Evolutionary conservation across 2,113 vertebrate genomes (phyloP).

Genomic region (Eublepharis macularius): DNA sequence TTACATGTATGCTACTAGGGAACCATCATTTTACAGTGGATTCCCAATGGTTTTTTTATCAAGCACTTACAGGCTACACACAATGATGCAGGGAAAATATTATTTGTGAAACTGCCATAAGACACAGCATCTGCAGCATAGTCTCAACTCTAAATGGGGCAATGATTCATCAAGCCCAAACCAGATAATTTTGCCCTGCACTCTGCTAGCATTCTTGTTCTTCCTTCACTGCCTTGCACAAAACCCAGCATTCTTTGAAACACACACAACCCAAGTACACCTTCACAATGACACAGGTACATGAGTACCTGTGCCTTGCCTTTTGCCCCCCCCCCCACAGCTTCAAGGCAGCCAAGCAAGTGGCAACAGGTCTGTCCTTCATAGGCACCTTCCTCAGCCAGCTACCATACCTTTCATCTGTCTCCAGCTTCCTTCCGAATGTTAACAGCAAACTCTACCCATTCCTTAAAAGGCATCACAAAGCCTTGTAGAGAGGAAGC

Average conservation of each 20-base stretch:
- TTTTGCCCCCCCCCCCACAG: too few relatives aligned
- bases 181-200: background rate
- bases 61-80: background rate
- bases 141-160: background rate
- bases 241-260: background rate
- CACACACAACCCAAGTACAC: background rate
- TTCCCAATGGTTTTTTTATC: background rate
- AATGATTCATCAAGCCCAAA: background rate
- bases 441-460: background rate
- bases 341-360: slow-evolving; percentile 1
- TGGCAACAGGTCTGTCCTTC: background rate
- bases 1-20: too few relatives aligned
- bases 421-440: background rate
- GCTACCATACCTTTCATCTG: background rate
- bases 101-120: background rate
- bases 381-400: background rate
- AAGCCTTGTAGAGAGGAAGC: background rate
- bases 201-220: background rate
- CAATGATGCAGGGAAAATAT: background rate
- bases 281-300: background rate
- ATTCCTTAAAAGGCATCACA: background rate
- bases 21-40: background rate
- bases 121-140: background rate
- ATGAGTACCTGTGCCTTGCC: background rate
- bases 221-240: background rate